phyloP scores from a whole-genome alignment of 2,888 invertebrate species.

The Nymphalis polychloros region DNA sequence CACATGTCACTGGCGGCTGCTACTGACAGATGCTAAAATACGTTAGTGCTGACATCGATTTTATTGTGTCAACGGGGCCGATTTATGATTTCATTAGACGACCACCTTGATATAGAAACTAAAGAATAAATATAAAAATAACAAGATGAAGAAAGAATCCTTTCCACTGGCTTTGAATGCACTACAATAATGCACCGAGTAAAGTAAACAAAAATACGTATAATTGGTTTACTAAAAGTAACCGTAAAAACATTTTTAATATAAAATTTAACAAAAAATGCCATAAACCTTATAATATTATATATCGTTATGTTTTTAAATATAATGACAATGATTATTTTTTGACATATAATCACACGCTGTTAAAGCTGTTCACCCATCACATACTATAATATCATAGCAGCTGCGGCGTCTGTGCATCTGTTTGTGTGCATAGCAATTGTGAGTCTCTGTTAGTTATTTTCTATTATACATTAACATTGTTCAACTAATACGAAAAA shows the following conservation, averaged over 20 bases:
- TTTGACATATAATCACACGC: neutral
- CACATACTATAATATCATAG: conserved; percentile 15
- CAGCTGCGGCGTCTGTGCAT: conserved; percentile 38
- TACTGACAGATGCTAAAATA: conserved; percentile 80
- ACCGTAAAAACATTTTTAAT: too few relatives aligned
- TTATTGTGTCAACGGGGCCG: conserved; percentile 54
- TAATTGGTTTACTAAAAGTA: too few relatives aligned
- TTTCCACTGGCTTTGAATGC: neutral
- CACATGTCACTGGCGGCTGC: conserved; percentile 78
- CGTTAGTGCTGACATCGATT: conserved; percentile 72
- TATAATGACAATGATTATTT: neutral
- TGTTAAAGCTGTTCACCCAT: conserved; percentile 30
- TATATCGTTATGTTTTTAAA: too few relatives aligned
- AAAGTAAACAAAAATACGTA: too few relatives aligned
- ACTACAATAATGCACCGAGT: too few relatives aligned
- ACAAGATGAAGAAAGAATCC: neutral
- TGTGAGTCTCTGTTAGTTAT: conserved; percentile 35
- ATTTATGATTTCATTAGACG: conserved; percentile 40
- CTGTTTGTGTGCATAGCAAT: conserved; percentile 34
- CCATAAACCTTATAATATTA: too few relatives aligned
- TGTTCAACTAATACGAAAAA: conserved; percentile 19
- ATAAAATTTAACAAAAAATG: too few relatives aligned
- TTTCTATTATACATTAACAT: conserved; percentile 32
- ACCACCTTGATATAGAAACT: conserved; percentile 17
- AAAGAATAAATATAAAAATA: neutral